These are phyloP conservation scores for Caenorhabditis angaria DNA, from an alignment of 2,888 invertebrate species.

Conservation along the genomic window DNA sequence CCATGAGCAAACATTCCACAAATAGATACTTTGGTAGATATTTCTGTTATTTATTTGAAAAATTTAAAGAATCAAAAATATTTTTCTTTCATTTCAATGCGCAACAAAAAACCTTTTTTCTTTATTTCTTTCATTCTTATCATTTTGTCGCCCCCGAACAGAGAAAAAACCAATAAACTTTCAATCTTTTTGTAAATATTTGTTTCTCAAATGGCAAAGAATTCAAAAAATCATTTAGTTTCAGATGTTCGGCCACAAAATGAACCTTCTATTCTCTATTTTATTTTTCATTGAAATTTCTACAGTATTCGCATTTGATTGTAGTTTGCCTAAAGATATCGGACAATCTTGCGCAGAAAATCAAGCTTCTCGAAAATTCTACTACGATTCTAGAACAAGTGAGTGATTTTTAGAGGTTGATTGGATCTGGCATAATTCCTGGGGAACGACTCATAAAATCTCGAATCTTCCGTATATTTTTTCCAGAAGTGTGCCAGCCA, in stretches of 20 bases:
- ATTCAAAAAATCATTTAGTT: neutral
- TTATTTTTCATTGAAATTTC: constrained; percentile 6
- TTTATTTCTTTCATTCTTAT: no score
- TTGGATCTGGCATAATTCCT: neutral
- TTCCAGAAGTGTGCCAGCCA: constrained; percentile 68
- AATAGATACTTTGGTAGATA: neutral
- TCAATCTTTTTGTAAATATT: constrained; percentile 2
- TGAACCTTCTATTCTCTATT: neutral
- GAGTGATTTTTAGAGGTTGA: constrained; percentile 14
- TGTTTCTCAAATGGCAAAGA: neutral
- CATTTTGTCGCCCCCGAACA: neutral
- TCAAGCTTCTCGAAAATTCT: constrained; percentile 45
- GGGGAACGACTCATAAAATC: neutral
- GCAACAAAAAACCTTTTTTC: neutral
- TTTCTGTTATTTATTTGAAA: neutral
- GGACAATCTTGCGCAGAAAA: constrained; percentile 46
- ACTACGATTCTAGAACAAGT: constrained; percentile 59
- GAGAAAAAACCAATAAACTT: neutral
- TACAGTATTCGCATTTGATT: constrained; percentile 25
- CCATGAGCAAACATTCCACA: neutral
- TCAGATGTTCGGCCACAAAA: neutral
- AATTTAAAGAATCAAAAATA: neutral
- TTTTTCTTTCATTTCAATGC: neutral
- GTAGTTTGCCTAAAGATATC: constrained; percentile 47
- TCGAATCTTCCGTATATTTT: no score